phyloP scores from a whole-genome alignment of 2,888 invertebrate species.

The Notodonta ziczac region DNA sequence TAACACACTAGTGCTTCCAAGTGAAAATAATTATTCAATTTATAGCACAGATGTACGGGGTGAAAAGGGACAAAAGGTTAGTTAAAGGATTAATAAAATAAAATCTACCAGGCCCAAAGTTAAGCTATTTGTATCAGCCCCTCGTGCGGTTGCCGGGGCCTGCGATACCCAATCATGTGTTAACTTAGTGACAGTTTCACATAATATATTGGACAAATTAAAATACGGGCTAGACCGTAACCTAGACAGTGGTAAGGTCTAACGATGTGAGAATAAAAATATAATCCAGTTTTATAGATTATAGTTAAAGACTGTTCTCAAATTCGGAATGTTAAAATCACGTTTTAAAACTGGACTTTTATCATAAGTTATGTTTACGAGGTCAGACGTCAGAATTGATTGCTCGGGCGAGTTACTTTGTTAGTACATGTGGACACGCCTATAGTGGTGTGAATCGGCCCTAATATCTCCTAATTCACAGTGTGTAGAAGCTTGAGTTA shows the following conservation, averaged over 20 bases:
- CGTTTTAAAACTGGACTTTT: no score
- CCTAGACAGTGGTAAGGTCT: neutral
- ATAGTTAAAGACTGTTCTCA: no score
- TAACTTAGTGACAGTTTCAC: conserved; percentile 25
- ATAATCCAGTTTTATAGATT: no score
- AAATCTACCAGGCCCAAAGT: conserved; percentile 27
- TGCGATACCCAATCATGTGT: conserved; percentile 33
- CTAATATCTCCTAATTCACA: no score
- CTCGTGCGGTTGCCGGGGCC: conserved; percentile 33
- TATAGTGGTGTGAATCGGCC: no score
- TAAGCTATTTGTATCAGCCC: conserved; percentile 34
- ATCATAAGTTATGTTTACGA: no score
- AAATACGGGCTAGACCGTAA: conserved; percentile 1
- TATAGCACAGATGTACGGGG: neutral
- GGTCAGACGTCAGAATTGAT: no score
- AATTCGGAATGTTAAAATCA: no score
- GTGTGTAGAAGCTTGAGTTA: no score
- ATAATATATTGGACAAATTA: conserved; percentile 6
- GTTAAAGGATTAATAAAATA: conserved; percentile 29
- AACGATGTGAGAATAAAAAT: neutral
- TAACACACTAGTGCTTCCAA: neutral
- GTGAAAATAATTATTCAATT: neutral
- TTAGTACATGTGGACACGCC: no score
- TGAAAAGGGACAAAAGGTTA: conserved; percentile 14
- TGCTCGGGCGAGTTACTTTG: no score